Base-by-base conservation (phyloP, 2,797 vertebrate species). In the Mycteria americana region DNA sequence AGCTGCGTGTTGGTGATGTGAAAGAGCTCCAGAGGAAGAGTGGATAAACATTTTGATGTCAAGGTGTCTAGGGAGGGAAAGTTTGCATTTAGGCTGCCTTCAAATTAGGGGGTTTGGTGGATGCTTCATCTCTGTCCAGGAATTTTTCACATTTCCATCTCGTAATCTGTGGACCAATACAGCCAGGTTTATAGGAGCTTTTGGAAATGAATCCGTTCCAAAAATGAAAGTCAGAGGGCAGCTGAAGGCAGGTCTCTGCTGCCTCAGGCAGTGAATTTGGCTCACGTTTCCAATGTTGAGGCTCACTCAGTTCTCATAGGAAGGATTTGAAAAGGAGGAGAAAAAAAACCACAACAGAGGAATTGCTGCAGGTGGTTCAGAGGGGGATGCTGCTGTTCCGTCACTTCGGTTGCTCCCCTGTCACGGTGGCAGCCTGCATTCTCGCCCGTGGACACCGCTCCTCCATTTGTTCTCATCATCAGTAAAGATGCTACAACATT, bases 341-440 rank as follows among this genome's bases (percentile, higher is more conserved):
- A 51, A 0, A 23, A 65, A 78, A 45, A 0, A 4, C 3, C 81
- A 35, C 27, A 50, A 2, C 22, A 46, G 53, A 57, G 74, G 74
- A 64, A 9, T 45, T 56, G 80, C 65, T 85, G 73, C 17, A 8
- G 69, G 65, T 78, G 57, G 33, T 77, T 84, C 39, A 10, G 53
- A 59, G 43, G 6, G 7, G 13, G 23, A 25, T 1, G 4, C 25
- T 78, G 62, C 78, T 53, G 22, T 31, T 79, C 63, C 37, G 8
- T 75, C 62, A 1, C 17, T 70, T 10, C 9, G 50, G 50, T 50
- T 0, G 0, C 63, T 69, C 68, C 1, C 0, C 33, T 50, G 28
- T 51, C 37, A 3, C 0, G 0, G 59, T 57, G 85, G 45, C 50
- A 16, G 0, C 0, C 45, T 57, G 19, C 27, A 18, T 51, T 56